phyloP scores from a whole-genome alignment of 35 echinoderm and acorn worm genomes.

The Patiria miniata region DNA sequence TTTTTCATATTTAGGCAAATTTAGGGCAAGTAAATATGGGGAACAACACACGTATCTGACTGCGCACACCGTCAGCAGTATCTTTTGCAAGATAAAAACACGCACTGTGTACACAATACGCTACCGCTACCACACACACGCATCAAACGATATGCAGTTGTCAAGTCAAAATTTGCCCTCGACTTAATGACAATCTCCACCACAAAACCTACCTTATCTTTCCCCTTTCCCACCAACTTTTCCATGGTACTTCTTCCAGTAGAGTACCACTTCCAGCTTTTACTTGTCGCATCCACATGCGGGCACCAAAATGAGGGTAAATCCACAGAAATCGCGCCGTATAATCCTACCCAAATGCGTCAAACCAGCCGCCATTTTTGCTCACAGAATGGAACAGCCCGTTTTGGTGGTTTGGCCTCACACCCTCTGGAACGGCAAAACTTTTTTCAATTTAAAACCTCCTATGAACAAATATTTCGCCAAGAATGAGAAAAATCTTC shows the following conservation, averaged over 20 bases:
- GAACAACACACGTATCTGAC: too few species aligned
- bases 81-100: not conserved
- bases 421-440: slow-evolving; percentile 6
- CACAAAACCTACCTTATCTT: slow-evolving; percentile 18
- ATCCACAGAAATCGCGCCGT: not conserved
- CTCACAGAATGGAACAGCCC: slow-evolving; percentile 13
- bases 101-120: slow-evolving; percentile 4
- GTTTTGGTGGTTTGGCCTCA: not conserved
- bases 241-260: slow-evolving; percentile 16
- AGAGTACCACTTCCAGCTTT: slow-evolving; percentile 16
- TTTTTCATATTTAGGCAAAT: too few species aligned
- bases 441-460: not conserved
- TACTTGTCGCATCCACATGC: not conserved
- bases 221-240: slow-evolving; percentile 5
- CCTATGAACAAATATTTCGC: not conserved
- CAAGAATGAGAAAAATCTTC: not conserved
- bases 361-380: slow-evolving; percentile 12
- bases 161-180: slow-evolving; percentile 17
- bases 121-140: not conserved
- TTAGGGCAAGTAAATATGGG: too few species aligned
- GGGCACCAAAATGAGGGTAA: not conserved
- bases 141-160: not conserved
- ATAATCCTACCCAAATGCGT: not conserved
- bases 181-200: not conserved
- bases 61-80: too few species aligned